A percentile compares a stretch with the other conserved stretches of the same genome.
phyloP scores from a whole-genome alignment of 2,888 invertebrate genomes.

The Anodontia alba region DNA sequence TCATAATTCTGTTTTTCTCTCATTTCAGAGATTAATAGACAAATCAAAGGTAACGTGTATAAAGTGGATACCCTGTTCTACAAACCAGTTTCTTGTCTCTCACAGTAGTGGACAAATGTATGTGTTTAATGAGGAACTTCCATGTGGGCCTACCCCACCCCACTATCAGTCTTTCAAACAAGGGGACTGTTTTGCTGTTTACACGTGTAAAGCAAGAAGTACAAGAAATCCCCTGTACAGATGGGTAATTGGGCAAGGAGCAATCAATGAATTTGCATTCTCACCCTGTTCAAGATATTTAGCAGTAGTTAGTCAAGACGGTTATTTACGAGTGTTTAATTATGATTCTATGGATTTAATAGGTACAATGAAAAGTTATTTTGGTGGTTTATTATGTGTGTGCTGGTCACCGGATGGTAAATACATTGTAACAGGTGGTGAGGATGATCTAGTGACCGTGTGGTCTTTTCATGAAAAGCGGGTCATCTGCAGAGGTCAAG shows the following conservation, averaged over 20 bases:
- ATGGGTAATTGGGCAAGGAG: constrained; percentile 87
- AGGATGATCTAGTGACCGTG: constrained; percentile 99
- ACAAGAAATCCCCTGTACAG: constrained; percentile 97
- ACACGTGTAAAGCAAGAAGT: constrained; percentile 98
- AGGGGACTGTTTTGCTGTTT: constrained; percentile 96
- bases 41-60: constrained; percentile 98
- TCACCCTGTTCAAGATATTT: constrained; percentile 97
- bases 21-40: constrained; percentile 93
- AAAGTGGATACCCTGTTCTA: constrained; percentile 98
- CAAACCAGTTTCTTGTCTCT: constrained; percentile 96
- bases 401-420: constrained; percentile 99
- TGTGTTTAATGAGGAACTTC: constrained; percentile 95
- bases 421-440: constrained; percentile 96
- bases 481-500: constrained; percentile 98
- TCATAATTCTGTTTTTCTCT: neutral
- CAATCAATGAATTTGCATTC: constrained; percentile 98
- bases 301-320: constrained; percentile 94
- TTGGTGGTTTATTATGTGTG: constrained; percentile 98
- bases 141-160: constrained; percentile 95
- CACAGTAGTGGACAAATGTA: constrained; percentile 98
- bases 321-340: constrained; percentile 97
- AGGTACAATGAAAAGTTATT: constrained; percentile 96
- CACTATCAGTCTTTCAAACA: constrained; percentile 98
- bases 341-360: constrained; percentile 98
- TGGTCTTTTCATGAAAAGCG: constrained; percentile 97